Evolutionary conservation across 2,888 invertebrate genomes (phyloP), one percentile per base, ranked within the genome.

Genomic region (Stratiomys singularior): DNA sequence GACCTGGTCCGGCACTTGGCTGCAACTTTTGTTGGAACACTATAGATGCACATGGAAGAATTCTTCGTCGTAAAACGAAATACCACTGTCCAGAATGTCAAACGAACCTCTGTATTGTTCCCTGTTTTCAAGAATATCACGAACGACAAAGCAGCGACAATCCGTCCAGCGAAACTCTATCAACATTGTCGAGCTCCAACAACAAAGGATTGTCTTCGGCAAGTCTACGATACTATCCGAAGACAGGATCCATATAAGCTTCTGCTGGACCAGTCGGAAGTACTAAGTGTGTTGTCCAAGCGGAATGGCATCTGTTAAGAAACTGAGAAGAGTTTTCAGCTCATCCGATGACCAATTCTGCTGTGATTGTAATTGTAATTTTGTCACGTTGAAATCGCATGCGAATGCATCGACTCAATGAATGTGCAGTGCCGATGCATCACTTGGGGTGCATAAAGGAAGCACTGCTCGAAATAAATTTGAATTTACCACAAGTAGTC

Each of bases 21-120:
- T 96, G 96, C 87, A 95, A 95, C 88, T 95, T 93, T 85, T 96
- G 96, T 87, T 96, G 96, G 96, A 96, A 96, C 85, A 95, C 95
- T 0, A 93, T 95, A 64, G 95, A 96, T 85, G 91, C 91, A 64
- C 93, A 93, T 87, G 94, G 94, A 47, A 89, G 95, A 81, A 95
- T 95, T 83, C 88, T 95, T 72, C 90, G 96, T 64, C 90, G 95
- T 79, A 96, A 96, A 88, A 96, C 96, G 0, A 95, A 96, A 86
- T 96, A 95, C 86, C 94, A 95, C 84, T 96, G 96, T 87, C 95
- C 95, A 0, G 95, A 96, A 86, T 96, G 96, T 86, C 93, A 94
- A 87, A 94, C 94, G 79, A 96, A 96, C 87, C 89, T 96, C 76
- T 96, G 96, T 87, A 95, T 96, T 83, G 96, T 96, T 80, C 95